These are phyloP conservation scores for Hippocampus comes DNA, from an alignment of 2,113 vertebrate species.

Conservation along the genomic window DNA sequence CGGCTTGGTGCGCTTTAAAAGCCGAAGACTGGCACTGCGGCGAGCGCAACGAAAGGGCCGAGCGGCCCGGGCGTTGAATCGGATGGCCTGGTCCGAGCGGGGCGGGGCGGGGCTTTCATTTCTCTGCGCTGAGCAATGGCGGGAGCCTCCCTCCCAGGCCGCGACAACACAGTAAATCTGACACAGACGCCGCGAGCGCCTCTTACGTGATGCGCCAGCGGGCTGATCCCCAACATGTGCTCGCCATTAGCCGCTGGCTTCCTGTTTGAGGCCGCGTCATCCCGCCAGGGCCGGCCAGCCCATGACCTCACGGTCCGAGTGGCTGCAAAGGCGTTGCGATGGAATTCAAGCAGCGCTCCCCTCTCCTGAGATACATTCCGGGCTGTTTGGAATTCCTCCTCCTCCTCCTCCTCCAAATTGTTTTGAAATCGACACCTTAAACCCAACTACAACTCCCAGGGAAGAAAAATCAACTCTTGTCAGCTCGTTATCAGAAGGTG, in stretches of 20 bases:
- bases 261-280: constrained; percentile 71
- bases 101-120: constrained; percentile 16
- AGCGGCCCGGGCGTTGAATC: constrained; percentile 29
- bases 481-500: constrained; percentile 27
- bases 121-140: constrained; percentile 26
- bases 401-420: neutral
- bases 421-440: constrained; percentile 19
- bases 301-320: constrained; percentile 42
- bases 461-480: constrained; percentile 21
- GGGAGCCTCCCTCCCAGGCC: constrained; percentile 42
- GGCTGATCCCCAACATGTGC: constrained; percentile 70
- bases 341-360: constrained; percentile 14
- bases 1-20: neutral
- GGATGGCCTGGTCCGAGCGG: constrained; percentile 22
- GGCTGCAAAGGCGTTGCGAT: constrained; percentile 46
- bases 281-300: constrained; percentile 44
- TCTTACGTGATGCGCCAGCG: constrained; percentile 61
- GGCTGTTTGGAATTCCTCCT: constrained; percentile 16
- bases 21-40: neutral
- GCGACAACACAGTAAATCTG: constrained; percentile 68
- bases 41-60: constrained; percentile 37
- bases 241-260: constrained; percentile 72
- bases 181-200: constrained; percentile 56
- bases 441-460: constrained; percentile 8
- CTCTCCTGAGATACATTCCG: neutral